Percentiles rank a stretch among this genome's conserved stretches.
Evolutionary conservation across 2,113 vertebrate genomes (phyloP).

Genomic region (Lophochroa leadbeateri): DNA sequence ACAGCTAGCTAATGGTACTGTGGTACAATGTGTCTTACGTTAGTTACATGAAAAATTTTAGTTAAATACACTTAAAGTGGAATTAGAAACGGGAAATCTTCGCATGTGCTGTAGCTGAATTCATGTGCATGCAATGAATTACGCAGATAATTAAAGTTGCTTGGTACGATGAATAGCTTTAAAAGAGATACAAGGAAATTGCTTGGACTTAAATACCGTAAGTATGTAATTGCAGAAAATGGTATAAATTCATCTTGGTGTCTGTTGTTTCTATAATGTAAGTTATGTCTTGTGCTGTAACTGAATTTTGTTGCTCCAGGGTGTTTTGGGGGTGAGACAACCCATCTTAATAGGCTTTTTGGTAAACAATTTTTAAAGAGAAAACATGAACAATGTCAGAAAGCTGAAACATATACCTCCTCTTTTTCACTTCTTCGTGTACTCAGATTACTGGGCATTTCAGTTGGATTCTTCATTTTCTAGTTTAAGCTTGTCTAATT

Average conservation of each 20-base stretch:
- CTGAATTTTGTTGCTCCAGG: slow-evolving; percentile 32
- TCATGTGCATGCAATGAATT: background rate
- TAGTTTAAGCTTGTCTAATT: slow-evolving; percentile 14
- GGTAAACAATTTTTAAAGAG: slow-evolving; percentile 47
- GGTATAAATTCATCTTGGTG: background rate
- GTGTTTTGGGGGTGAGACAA: slow-evolving; percentile 47
- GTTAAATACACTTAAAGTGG: slow-evolving; percentile 26
- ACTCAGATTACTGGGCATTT: background rate
- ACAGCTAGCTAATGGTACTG: slow-evolving; percentile 9
- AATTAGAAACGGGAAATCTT: slow-evolving; percentile 23
- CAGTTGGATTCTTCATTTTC: background rate
- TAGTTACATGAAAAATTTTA: slow-evolving; percentile 33
- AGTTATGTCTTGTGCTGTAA: slow-evolving; percentile 7
- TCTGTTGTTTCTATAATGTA: slow-evolving; percentile 29
- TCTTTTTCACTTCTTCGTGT: background rate
- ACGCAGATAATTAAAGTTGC: slow-evolving; percentile 62
- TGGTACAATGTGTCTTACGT: background rate
- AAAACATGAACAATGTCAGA: background rate
- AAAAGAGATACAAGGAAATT: slow-evolving; percentile 31
- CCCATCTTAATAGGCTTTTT: slow-evolving; percentile 16
- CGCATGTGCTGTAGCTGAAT: slow-evolving; percentile 18
- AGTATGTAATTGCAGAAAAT: slow-evolving; percentile 36
- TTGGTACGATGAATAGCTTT: slow-evolving; percentile 34
- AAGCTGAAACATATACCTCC: background rate
- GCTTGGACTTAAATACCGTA: background rate